phyloP scores from a whole-genome alignment of 2,113 vertebrate genomes.

The Heterotis niloticus region DNA sequence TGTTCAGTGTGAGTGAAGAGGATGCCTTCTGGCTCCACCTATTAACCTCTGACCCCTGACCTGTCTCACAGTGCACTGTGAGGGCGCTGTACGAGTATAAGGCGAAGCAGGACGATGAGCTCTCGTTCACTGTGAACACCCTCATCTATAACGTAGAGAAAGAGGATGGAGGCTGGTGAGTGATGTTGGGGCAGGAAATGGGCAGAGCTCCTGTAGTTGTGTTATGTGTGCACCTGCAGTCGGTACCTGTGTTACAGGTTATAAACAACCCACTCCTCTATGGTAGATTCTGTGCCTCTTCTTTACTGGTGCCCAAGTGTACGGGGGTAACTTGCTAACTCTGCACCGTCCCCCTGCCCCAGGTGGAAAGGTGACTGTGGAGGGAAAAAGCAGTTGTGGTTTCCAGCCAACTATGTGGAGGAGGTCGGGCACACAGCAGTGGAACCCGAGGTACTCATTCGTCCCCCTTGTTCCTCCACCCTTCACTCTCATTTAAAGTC shows the following conservation, averaged over 20 bases:
- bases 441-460: conserved; percentile 75
- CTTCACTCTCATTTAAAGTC: not conserved
- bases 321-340: not conserved
- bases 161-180: conserved; percentile 95
- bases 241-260: too few relatives aligned
- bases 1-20: too few relatives aligned
- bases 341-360: conserved; percentile 26
- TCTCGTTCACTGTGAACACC: conserved; percentile 89
- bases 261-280: too few relatives aligned
- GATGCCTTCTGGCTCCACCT: not conserved
- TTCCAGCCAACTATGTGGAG: conserved; percentile 95
- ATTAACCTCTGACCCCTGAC: not conserved
- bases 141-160: conserved; percentile 96
- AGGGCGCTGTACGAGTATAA: conserved; percentile 96
- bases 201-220: not conserved
- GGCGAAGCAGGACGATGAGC: conserved; percentile 91
- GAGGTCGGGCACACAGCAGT: conserved; percentile 74
- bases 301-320: not conserved
- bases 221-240: not conserved
- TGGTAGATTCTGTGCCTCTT: too few relatives aligned
- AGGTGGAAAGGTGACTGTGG: conserved; percentile 98
- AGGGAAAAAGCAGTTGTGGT: conserved; percentile 96
- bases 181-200: not conserved
- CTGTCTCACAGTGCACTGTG: conserved; percentile 77
- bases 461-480: conserved; percentile 23